phyloP scores from a whole-genome alignment of 1,140 invertebrate species.

The Atopsyche davidsoni region DNA sequence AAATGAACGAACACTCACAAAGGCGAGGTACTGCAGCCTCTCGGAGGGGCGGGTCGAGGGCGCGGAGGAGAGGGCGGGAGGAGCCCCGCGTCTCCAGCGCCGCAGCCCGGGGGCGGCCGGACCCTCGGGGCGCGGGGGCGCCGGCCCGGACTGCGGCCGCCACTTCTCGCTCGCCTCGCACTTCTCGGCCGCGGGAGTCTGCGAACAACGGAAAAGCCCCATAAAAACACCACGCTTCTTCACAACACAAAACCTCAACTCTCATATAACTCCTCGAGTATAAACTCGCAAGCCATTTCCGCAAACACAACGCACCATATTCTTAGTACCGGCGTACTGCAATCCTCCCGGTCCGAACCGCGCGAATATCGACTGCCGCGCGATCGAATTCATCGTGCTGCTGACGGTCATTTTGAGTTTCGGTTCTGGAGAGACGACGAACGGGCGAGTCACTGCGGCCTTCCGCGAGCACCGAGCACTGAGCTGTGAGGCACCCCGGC shows the following conservation, averaged over 20 bases:
- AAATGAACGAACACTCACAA: constrained; percentile 42
- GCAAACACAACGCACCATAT: constrained; percentile 15
- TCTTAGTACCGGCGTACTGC: constrained; percentile 2
- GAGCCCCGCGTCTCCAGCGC: constrained; percentile 31
- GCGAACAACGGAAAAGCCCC: constrained; percentile 16
- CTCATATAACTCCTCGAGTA: no score
- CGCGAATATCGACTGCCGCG: constrained; percentile 38
- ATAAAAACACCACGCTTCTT: no score
- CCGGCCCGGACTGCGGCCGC: constrained; percentile 7
- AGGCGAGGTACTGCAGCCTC: constrained; percentile 45
- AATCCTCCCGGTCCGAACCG: constrained; percentile 12
- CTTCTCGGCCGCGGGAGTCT: constrained; percentile 24
- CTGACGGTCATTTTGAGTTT: constrained; percentile 46
- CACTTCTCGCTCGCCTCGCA: constrained; percentile 26
- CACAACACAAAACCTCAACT: no score
- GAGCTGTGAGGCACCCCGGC: no score
- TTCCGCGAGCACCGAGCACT: no score
- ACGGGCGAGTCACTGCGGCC: no score
- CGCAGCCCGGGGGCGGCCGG: constrained; percentile 13
- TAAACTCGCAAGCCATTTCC: background rate
- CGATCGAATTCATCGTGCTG: constrained; percentile 48
- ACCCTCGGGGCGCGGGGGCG: constrained; percentile 5
- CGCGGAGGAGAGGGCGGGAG: constrained; percentile 31
- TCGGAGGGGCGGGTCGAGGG: constrained; percentile 41
- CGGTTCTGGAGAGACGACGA: no score